Percentiles rank a stretch among this genome's conserved stretches.
phyloP scores from a whole-genome alignment of 1,140 invertebrate genomes.

The Drosophila littoralis region DNA sequence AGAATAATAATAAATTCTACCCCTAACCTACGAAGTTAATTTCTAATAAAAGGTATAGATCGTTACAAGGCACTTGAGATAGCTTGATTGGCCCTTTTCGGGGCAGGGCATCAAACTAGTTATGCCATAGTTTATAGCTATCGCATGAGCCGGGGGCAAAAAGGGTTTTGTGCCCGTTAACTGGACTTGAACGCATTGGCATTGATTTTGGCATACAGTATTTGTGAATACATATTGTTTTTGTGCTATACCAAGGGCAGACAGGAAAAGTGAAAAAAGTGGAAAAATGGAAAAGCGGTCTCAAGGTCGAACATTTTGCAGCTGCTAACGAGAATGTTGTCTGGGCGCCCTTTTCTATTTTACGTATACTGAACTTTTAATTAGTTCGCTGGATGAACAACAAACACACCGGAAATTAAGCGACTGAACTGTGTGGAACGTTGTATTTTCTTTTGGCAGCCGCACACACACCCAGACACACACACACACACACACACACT shows the following conservation, averaged over 20 bases:
- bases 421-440: constrained; percentile 53
- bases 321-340: constrained; percentile 39
- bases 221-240: constrained; percentile 1
- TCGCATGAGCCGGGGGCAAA: background rate
- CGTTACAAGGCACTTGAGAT: background rate
- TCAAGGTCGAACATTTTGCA: constrained; percentile 46
- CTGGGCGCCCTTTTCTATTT: constrained; percentile 56
- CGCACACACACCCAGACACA: constrained; percentile 18
- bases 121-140: constrained; percentile 7
- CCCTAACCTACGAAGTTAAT: no score
- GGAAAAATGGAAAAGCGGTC: constrained; percentile 17
- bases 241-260: constrained; percentile 21
- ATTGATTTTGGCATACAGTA: constrained; percentile 46
- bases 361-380: constrained; percentile 74
- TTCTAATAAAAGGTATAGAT: no score
- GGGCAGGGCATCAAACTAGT: background rate
- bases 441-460: constrained; percentile 42
- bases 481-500: constrained; percentile 3
- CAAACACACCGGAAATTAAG: constrained; percentile 81
- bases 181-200: constrained; percentile 17
- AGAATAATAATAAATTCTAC: background rate
- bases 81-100: background rate
- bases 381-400: constrained; percentile 72
- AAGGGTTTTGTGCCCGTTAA: background rate
- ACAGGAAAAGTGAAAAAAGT: constrained; percentile 18